These are phyloP conservation scores for Cylindroiulus punctatus DNA, from an alignment of 2,888 invertebrate species.

Conservation along the genomic window DNA sequence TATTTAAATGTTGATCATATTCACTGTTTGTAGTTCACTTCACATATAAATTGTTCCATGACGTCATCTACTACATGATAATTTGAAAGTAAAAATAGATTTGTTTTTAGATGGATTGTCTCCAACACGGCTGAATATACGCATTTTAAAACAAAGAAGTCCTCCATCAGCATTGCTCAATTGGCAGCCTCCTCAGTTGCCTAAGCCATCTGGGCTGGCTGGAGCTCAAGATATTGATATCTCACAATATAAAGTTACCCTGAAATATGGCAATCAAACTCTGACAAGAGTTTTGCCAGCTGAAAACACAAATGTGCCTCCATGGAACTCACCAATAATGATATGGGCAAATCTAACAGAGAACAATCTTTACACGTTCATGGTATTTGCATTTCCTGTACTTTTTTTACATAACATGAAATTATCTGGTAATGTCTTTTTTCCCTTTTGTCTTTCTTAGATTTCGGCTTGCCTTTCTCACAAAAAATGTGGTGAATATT, in stretches of 20 bases:
- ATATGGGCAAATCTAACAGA: conserved; percentile 49
- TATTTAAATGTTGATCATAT: too few species aligned
- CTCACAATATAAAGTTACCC: conserved; percentile 36
- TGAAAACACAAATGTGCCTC: conserved; percentile 39
- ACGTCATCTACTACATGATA: not conserved
- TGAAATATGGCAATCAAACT: not conserved
- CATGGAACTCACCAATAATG: conserved; percentile 44
- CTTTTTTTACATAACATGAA: not conserved
- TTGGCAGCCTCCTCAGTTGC: conserved; percentile 34
- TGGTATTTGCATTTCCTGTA: not conserved
- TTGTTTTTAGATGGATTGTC: conserved; percentile 44
- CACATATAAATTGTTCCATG: not conserved
- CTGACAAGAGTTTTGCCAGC: not conserved
- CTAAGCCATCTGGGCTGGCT: not conserved
- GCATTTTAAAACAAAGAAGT: conserved; percentile 36
- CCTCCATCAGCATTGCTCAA: conserved; percentile 48
- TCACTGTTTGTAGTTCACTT: not conserved
- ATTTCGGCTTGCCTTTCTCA: conserved; percentile 41
- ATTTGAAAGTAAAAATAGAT: not conserved
- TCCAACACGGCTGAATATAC: conserved; percentile 5
- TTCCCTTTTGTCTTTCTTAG: conserved; percentile 35
- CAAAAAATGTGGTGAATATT: conserved; percentile 46
- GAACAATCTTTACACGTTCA: conserved; percentile 51
- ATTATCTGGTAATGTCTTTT: not conserved
- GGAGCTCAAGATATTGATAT: conserved; percentile 46